Conservation (phyloP, 2,113 vertebrate genomes). For the Peromyscus leucopus region DNA sequence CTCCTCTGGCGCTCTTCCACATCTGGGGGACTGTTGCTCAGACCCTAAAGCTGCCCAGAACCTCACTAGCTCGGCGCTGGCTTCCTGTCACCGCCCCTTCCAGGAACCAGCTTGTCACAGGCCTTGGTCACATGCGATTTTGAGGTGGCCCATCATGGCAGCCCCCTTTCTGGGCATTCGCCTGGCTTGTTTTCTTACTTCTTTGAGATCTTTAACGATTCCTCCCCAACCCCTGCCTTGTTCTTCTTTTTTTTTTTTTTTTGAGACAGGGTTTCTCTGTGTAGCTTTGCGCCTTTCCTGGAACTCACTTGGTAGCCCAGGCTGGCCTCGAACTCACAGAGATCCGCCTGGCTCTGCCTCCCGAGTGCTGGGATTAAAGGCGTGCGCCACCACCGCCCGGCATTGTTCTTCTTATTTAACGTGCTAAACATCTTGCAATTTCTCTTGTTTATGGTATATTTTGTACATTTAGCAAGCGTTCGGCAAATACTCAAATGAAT, state of each 20-base stretch:
- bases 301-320: too few species aligned
- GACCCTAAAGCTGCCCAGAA: neutral
- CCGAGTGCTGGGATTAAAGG: too few species aligned
- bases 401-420: constrained; percentile 37
- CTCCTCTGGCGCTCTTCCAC: neutral
- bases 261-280: too few species aligned
- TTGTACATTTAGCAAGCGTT: neutral
- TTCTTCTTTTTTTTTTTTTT: too few species aligned
- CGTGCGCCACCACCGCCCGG: too few species aligned
- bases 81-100: neutral
- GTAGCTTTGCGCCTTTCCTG: too few species aligned
- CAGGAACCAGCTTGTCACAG: neutral
- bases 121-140: neutral
- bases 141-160: neutral
- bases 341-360: too few species aligned
- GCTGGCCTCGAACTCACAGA: too few species aligned
- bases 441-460: constrained; percentile 22
- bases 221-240: neutral
- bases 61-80: neutral
- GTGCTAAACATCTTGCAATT: constrained; percentile 32
- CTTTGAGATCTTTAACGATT: neutral
- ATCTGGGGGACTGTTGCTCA: neutral
- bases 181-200: neutral
- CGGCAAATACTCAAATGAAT: constrained; percentile 1
- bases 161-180: neutral